These are phyloP conservation scores for Prunella himalayana DNA, from an alignment of 2,113 vertebrate genomes.

Conservation along the genomic window DNA sequence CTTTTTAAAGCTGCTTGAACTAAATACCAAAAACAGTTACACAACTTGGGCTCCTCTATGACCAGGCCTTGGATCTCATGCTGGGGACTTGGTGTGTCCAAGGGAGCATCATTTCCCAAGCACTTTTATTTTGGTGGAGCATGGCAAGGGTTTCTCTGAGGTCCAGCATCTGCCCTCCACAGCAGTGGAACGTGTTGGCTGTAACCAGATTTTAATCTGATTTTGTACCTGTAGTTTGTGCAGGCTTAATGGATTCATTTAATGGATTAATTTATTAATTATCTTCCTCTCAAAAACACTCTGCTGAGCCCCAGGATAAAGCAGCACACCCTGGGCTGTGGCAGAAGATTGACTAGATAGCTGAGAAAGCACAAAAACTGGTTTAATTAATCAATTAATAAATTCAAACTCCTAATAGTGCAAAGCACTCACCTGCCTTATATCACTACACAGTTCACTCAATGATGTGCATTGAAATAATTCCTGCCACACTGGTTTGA, in stretches of 20 bases:
- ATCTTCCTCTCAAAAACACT: not conserved
- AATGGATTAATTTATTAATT: not conserved
- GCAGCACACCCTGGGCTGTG: not conserved
- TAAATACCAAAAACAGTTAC: not conserved
- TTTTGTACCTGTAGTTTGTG: not conserved
- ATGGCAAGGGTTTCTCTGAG: not conserved
- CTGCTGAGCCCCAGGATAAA: not conserved
- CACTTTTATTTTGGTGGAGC: not conserved
- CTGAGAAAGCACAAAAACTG: not conserved
- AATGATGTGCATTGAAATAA: not conserved
- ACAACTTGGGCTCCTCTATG: not conserved
- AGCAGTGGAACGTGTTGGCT: not conserved
- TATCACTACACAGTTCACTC: not conserved
- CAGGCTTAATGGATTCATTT: fast-evolving
- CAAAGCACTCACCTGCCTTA: not conserved
- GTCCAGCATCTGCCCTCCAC: not conserved
- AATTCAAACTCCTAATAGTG: not conserved
- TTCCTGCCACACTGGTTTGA: not conserved
- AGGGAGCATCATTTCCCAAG: not conserved
- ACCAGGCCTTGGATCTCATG: not conserved
- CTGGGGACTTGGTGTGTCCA: not conserved
- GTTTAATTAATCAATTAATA: not conserved
- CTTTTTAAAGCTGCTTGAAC: slow-evolving; percentile 23
- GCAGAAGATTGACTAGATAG: not conserved
- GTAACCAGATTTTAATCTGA: not conserved